Base-by-base conservation (phyloP, 2,888 invertebrate genomes). In the Leptura quadrifasciata region DNA sequence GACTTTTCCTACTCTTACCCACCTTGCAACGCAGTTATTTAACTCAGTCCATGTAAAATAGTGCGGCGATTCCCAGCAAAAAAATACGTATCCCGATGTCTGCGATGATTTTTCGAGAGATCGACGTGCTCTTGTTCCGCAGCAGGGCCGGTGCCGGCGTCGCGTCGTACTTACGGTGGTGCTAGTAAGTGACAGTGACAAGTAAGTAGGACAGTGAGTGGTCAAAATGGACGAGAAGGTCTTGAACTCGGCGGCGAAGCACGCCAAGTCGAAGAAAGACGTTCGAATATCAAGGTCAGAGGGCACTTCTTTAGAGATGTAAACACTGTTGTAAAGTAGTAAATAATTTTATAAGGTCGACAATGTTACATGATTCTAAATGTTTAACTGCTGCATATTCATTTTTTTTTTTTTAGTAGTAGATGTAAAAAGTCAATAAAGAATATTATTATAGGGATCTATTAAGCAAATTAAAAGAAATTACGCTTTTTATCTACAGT, bases 191-290 rank as follows among this genome's bases (percentile, higher is more conserved):
- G 60, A 31, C 31, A 31, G 60, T 61, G 60, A 17, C 17, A n/a
- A 61, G 31, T 18, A 61, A 61, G 60, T 61, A 31, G 60, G 60
- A 61, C 60, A 31, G 31, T 61, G 60, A 61, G 31, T 31, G n/a
- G 60, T 31, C 31, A 31, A 61, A 31, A 61, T 61, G 60, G 60
- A 61, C 8, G 17, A 17, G 60, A 31, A 17, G 18, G 60, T 8
- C 60, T 61, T 31, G 60, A 31, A 61, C 27, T 27, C 27, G n/a
- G 17, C 27, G n/a, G 17, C 6, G 17, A 31, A 17, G 10, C 60
- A 31, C 60, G 2, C 17, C 17, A 31, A 31, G 31, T n/a, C 24
- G 60, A n/a, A 17, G 60, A 61, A 31, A 61, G 60, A 61, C 60
- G 60, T 18, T 31, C 15, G 31, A 61, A 31, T 61, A 31, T 31